Evolutionary conservation across 2,888 invertebrate species (phyloP), one percentile per base, ranked within the genome.

Genomic region (Beris chalybata): DNA sequence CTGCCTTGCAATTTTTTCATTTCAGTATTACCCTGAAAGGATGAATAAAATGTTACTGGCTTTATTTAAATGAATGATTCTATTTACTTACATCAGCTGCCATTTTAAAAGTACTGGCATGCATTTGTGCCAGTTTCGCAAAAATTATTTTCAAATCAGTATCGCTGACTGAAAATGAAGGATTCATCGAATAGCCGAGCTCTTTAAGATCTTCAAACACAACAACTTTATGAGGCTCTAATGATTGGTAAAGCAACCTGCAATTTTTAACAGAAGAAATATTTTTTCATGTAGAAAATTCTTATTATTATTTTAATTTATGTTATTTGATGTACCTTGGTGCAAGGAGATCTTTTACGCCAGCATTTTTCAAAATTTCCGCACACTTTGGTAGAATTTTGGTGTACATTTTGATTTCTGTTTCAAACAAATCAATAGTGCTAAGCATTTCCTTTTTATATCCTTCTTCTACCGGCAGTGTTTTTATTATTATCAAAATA

Each of bases 131-230:
- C 12, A 59, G 11, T 48, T 59, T 59, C 48, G 59, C 29, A 31
- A 48, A 59, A 31, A 59, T 59, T 13, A 59, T 7, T 31, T 31
- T 48, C 4, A 32, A 31, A 13, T 59, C 59, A n/a, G 4, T 7
- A 7, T 59, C 59, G 13, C 48, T 50, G 4, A 48, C 48, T 13
- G 31, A 2, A 32, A 12, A 48, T 15, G n/a, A 48, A 4, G 59
- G 59, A 9, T 31, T n/a, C 59, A 59, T 59, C 12, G 31, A 47
- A 13, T 59, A 59, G 1, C 59, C 59, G 6, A 31, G 47, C 13
- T 47, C 48, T 5, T 59, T 59, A 7, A 59, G 59, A 22, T 59
- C 59, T 31, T 59, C 59, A 32, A 59, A 48, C 12, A 59, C 59
- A 5, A 59, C n/a, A 12, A 59, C 32, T 48, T 59, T 59, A 31